These are phyloP conservation scores for Geophilus truncorum DNA, from an alignment of 2,888 invertebrate species.

Conservation along the genomic window DNA sequence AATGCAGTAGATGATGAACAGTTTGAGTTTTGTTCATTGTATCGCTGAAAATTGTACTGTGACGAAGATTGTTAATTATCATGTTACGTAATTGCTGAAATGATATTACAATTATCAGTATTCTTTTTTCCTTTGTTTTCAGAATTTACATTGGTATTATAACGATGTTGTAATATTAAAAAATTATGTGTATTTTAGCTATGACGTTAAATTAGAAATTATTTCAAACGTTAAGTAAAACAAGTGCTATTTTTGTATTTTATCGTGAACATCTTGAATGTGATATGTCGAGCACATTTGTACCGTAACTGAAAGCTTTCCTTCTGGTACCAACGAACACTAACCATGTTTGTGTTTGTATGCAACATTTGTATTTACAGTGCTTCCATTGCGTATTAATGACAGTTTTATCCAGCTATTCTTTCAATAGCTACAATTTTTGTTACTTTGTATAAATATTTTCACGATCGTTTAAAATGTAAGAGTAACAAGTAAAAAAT, in stretches of 20 bases:
- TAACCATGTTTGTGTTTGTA: background rate
- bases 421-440: background rate
- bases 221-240: background rate
- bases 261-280: background rate
- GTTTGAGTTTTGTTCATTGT: too few species aligned
- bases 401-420: background rate
- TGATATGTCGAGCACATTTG: background rate
- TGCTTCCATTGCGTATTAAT: background rate
- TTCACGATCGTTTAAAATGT: background rate
- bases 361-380: background rate
- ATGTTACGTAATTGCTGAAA: background rate
- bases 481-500: background rate
- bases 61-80: background rate
- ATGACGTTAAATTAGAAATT: background rate
- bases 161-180: background rate
- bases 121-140: background rate
- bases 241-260: slow-evolving; percentile 4
- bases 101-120: background rate
- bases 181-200: background rate
- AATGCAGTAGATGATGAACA: background rate
- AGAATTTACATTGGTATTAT: background rate
- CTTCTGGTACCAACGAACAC: background rate
- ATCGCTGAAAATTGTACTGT: background rate
- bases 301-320: background rate
- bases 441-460: background rate